These are phyloP conservation scores for Dione vanillae DNA, from an alignment of 2,888 invertebrate species.

Conservation along the genomic window DNA sequence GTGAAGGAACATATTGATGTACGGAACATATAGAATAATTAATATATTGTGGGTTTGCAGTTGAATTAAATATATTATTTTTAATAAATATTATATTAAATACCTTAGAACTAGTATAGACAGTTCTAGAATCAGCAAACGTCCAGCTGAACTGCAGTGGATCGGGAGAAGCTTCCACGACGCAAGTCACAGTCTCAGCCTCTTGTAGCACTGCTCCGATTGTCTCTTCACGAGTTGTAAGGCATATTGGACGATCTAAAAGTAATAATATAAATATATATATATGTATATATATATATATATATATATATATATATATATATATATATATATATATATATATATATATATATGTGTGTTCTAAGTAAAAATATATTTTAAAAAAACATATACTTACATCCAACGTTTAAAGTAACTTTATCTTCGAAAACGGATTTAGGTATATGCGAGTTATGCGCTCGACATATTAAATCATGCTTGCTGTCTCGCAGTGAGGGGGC, in stretches of 20 bases:
- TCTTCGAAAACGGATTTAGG: conserved; percentile 59
- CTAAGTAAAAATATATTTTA: background rate
- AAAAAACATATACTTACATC: conserved; percentile 61
- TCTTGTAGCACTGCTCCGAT: conserved; percentile 59
- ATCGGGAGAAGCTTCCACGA: conserved; percentile 66
- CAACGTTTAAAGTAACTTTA: conserved; percentile 66
- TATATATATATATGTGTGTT: no score
- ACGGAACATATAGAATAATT: no score
- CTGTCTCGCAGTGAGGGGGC: conserved; percentile 63
- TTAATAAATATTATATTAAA: conserved; percentile 25
- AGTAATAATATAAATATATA: background rate
- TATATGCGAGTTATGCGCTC: conserved; percentile 62
- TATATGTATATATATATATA: background rate
- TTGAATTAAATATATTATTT: no score
- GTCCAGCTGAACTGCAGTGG: conserved; percentile 73
- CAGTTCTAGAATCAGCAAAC: conserved; percentile 64
- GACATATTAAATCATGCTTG: conserved; percentile 62
- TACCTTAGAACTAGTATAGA: conserved; percentile 66
- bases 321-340: no score
- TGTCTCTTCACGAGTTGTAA: conserved; percentile 55
- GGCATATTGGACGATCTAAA: conserved; percentile 65
- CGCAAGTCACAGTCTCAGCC: conserved; percentile 62
- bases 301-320: no score
- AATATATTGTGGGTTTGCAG: no score
- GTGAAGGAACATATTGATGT: no score